A percentile compares a stretch with the other conserved stretches of the same genome.
phyloP scores from a whole-genome alignment of 2,113 vertebrate genomes.

The Bothrops jararaca region DNA sequence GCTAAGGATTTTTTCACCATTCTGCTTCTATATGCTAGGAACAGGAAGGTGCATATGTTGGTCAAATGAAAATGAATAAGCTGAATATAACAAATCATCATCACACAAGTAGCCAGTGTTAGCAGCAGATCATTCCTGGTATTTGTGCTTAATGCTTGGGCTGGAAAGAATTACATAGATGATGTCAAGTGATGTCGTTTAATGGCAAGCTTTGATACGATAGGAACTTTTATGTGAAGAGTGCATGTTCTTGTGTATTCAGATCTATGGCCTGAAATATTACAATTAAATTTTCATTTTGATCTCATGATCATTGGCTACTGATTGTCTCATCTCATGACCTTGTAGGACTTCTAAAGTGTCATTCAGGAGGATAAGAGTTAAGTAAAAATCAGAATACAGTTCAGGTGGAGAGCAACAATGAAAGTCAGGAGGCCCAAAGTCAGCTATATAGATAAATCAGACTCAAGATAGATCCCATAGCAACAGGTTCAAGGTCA shows the following conservation, averaged over 20 bases:
- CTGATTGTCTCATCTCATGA: background rate
- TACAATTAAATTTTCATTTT: background rate
- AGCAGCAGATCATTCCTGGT: background rate
- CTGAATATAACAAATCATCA: background rate
- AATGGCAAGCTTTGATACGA: background rate
- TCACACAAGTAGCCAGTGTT: background rate
- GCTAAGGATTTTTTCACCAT: background rate
- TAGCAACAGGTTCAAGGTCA: background rate
- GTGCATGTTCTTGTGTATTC: background rate
- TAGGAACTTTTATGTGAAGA: background rate
- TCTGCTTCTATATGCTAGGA: background rate
- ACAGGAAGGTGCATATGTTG: background rate
- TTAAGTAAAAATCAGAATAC: background rate
- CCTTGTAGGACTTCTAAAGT: background rate
- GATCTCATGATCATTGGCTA: constrained; percentile 38
- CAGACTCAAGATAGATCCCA: background rate
- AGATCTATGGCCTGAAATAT: background rate
- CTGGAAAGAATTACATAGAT: background rate
- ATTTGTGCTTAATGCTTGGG: background rate
- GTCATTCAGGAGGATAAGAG: background rate
- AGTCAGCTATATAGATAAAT: background rate
- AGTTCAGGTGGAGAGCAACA: background rate
- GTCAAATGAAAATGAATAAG: background rate
- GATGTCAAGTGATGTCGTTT: background rate
- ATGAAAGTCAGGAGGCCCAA: background rate